Conservation (phyloP, 2,113 vertebrate species). For the Piprites chloris region DNA sequence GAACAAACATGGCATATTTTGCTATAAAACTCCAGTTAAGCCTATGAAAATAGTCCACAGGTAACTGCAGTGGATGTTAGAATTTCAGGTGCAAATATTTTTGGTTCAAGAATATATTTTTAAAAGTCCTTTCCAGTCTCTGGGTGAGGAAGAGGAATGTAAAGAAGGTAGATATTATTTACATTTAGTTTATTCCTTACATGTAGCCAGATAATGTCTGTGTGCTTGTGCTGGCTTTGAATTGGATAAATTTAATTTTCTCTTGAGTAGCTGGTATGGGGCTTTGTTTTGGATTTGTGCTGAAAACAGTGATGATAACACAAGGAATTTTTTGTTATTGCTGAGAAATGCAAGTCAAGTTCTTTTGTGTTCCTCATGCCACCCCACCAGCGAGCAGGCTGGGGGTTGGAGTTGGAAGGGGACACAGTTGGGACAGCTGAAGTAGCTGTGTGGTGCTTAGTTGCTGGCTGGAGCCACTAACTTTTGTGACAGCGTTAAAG, state of each 20-base stretch:
- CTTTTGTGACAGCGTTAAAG: background rate
- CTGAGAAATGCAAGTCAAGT: background rate
- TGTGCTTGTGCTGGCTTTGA: background rate
- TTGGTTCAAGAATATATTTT: background rate
- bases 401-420: background rate
- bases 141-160: background rate
- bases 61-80: background rate
- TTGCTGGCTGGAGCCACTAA: background rate
- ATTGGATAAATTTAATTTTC: background rate
- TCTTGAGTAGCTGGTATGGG: background rate
- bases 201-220: background rate
- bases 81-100: background rate
- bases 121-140: background rate
- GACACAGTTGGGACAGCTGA: background rate
- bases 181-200: background rate
- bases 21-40: background rate
- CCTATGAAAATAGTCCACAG: background rate
- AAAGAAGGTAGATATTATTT: background rate
- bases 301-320: background rate
- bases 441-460: background rate
- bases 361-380: background rate
- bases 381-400: accelerated
- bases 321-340: background rate
- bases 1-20: background rate
- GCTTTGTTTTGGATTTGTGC: background rate